Conservation (phyloP, 2,797 vertebrate genomes). For the Sus cebifrons region DNA sequence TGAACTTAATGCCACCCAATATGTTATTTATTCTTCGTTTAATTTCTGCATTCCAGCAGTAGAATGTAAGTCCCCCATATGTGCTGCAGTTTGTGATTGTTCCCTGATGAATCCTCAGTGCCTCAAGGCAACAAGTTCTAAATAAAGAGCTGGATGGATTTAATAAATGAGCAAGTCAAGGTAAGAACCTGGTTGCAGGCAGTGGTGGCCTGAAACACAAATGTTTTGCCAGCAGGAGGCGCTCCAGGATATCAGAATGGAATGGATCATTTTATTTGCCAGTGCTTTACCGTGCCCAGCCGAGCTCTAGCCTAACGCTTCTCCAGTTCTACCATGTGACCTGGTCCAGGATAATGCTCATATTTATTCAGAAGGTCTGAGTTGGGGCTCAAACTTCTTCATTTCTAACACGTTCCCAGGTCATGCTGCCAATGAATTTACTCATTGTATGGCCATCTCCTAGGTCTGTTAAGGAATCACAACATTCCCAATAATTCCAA, state of each 20-base stretch:
- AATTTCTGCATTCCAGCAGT: not conserved
- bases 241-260: not conserved
- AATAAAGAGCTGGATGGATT: not conserved
- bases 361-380: not conserved
- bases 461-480: not conserved
- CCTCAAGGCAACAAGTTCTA: not conserved
- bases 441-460: not conserved
- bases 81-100: not conserved
- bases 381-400: conserved; percentile 19
- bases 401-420: not conserved
- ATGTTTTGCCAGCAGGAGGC: conserved; percentile 17
- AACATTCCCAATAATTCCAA: not conserved
- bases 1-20: not conserved
- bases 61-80: conserved; percentile 25
- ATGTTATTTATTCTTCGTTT: not conserved
- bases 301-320: not conserved
- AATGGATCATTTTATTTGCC: not conserved
- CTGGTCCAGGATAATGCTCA: not conserved
- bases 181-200: not conserved
- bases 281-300: not conserved
- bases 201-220: not conserved
- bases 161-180: not conserved
- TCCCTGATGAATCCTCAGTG: conserved; percentile 10
- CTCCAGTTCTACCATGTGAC: not conserved
- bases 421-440: not conserved